A percentile compares a stretch with the other conserved stretches of the same genome.
These are phyloP conservation scores for Pristionchus fissidentatus DNA, from an alignment of 2,888 invertebrate species.

Conservation along the genomic window DNA sequence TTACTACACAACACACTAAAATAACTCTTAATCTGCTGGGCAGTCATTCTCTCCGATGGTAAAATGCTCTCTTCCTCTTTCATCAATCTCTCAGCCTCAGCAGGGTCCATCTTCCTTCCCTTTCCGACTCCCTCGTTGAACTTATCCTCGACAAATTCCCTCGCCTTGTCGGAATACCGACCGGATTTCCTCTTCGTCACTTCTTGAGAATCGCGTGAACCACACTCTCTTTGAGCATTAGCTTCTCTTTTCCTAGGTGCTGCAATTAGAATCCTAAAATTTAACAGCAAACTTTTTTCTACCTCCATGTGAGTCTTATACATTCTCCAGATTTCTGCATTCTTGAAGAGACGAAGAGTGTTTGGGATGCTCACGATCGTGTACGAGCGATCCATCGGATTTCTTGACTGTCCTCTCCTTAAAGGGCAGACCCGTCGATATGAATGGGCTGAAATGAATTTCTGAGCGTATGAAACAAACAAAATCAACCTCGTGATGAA, in stretches of 20 bases:
- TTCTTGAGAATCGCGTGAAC: too few species aligned
- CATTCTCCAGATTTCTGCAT: neutral
- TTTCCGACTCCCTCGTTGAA: neutral
- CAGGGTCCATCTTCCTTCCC: constrained; percentile 1
- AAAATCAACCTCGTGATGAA: neutral
- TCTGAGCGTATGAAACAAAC: too few species aligned
- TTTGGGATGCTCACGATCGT: neutral
- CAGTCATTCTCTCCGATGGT: neutral
- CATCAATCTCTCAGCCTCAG: constrained; percentile 14
- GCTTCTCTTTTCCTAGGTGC: too few species aligned
- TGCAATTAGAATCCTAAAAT: too few species aligned
- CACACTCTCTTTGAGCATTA: too few species aligned
- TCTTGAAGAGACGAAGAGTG: neutral
- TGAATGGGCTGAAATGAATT: neutral
- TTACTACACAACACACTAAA: neutral
- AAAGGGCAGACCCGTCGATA: neutral
- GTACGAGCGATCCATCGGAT: too few species aligned
- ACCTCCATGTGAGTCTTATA: neutral
- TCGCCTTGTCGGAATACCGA: neutral
- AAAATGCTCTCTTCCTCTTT: neutral
- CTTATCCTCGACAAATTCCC: neutral
- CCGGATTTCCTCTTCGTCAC: constrained; percentile 17
- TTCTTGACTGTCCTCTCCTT: neutral
- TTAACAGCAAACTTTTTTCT: too few species aligned
- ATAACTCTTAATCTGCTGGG: neutral